Percentiles rank a stretch among this genome's conserved stretches.
Conservation (phyloP, 30 jellyfish, hydroid and myxozoan species). For the Rhopilema esculentum region DNA sequence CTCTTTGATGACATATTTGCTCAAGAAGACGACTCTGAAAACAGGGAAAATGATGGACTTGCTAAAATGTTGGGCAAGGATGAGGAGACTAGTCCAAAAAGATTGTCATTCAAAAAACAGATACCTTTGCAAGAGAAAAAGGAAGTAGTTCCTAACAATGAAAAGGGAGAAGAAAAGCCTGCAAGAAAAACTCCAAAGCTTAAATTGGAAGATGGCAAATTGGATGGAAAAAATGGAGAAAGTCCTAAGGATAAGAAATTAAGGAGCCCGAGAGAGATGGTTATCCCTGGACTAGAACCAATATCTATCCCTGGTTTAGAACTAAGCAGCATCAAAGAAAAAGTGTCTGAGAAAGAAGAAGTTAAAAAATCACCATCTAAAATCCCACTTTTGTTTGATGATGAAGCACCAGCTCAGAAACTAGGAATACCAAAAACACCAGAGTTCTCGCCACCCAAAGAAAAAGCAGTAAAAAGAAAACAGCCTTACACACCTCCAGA, state of each 20-base stretch:
- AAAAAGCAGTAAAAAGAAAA: slow-evolving; percentile 12
- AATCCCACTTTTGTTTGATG: slow-evolving; percentile 64
- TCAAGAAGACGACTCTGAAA: slow-evolving; percentile 58
- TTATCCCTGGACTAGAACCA: slow-evolving; percentile 57
- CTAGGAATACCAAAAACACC: slow-evolving; percentile 22
- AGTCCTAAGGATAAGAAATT: slow-evolving; percentile 2
- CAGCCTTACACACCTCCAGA: slow-evolving; percentile 65
- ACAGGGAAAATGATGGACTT: slow-evolving; percentile 42
- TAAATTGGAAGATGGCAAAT: slow-evolving; percentile 36
- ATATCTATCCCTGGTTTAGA: slow-evolving; percentile 54
- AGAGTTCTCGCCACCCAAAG: slow-evolving; percentile 20
- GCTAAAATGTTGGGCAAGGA: slow-evolving; percentile 61
- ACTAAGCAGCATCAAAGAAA: slow-evolving; percentile 5
- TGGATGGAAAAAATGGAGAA: slow-evolving; percentile 4
- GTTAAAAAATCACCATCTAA: neutral
- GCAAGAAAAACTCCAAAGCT: slow-evolving; percentile 37
- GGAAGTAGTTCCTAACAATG: slow-evolving; percentile 13
- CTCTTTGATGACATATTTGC: slow-evolving; percentile 81
- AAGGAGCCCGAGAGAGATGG: slow-evolving; percentile 20
- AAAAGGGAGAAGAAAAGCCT: slow-evolving; percentile 12
- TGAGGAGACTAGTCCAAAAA: slow-evolving; percentile 59
- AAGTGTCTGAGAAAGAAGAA: neutral
- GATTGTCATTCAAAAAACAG: slow-evolving; percentile 1
- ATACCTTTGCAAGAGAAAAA: neutral
- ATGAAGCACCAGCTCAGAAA: slow-evolving; percentile 25